phyloP scores from a whole-genome alignment of 2,888 invertebrate species.

The Drosophila formosana region DNA sequence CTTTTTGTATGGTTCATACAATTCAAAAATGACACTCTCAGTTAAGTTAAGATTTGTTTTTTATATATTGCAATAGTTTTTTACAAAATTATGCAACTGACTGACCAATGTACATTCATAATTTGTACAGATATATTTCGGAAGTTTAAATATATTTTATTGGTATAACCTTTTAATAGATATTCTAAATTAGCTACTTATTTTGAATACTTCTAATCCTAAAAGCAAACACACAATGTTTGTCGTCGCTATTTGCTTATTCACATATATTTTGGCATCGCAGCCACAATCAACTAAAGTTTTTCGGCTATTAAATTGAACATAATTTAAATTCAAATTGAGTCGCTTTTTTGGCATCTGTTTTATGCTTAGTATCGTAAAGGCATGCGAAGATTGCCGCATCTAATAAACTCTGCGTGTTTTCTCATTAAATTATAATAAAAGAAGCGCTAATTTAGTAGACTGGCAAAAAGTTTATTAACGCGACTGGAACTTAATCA shows the following conservation, averaged over 20 bases:
- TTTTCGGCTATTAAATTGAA: background rate
- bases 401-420: constrained; percentile 51
- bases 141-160: too few species aligned
- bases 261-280: background rate
- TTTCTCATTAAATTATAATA: constrained; percentile 65
- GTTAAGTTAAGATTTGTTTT: too few species aligned
- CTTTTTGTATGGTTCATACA: too few species aligned
- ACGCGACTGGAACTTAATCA: constrained; percentile 27
- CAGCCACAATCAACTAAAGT: background rate
- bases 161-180: too few species aligned
- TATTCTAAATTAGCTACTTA: too few species aligned
- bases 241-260: background rate
- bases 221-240: too few species aligned
- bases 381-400: background rate
- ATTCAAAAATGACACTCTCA: too few species aligned
- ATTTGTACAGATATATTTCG: too few species aligned
- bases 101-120: too few species aligned
- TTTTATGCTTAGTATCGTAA: background rate
- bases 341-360: background rate
- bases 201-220: too few species aligned
- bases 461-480: constrained; percentile 19
- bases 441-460: constrained; percentile 16
- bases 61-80: too few species aligned
- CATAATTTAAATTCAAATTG: background rate
- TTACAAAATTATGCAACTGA: too few species aligned